Evolutionary conservation across 1,140 invertebrate genomes (phyloP), one percentile per base, ranked within the genome.

Genomic region (Zaprionus inermis): DNA sequence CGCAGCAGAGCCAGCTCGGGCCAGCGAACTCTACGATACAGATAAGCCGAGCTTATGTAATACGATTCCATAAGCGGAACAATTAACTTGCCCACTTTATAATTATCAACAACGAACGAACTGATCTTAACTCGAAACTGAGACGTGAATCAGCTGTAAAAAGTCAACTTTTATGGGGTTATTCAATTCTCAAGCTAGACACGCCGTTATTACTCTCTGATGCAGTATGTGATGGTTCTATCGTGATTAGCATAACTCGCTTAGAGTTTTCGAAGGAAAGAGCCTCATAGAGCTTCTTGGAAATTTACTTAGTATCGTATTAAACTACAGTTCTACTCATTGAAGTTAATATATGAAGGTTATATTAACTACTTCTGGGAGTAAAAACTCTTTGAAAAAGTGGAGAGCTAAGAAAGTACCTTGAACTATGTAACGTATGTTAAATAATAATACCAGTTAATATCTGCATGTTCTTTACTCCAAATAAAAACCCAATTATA

Each of bases 21-120:
- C 54, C 79, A 82, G 63, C 79, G 76, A 86, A 86, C 79, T 86
- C 61, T 77, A 30, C 54, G 38, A 49, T 49, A 5, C 18, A 11
- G 44, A 46, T 46, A 46, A 46, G 3, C 16, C 16, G 18, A 22
- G 20, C 44, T 49, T 49, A 49, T 49, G 18, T 22, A 49, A 49
- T 49, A 22, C 44, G 44, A 28, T 49, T 49, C 44, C 44, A 30
- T 11, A 56, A 24, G 52, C 36, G 30, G 36, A 14, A 16, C 52
- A 66, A 46, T 38, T 32, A 64, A 51, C 49, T 63, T n/a, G 10
- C 16, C 16, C 44, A 22, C 44, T 20, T 49, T 12, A 49, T 22
- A 49, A 22, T 49, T 49, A 49, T 49, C 44, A 49, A 44, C 38
- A 9, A 5, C 14, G n/a, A 24, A 5, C 24, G 38, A 16, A 22